These are phyloP conservation scores for Ceuthmochares aereus DNA, from an alignment of 2,113 vertebrate genomes.

Conservation along the genomic window DNA sequence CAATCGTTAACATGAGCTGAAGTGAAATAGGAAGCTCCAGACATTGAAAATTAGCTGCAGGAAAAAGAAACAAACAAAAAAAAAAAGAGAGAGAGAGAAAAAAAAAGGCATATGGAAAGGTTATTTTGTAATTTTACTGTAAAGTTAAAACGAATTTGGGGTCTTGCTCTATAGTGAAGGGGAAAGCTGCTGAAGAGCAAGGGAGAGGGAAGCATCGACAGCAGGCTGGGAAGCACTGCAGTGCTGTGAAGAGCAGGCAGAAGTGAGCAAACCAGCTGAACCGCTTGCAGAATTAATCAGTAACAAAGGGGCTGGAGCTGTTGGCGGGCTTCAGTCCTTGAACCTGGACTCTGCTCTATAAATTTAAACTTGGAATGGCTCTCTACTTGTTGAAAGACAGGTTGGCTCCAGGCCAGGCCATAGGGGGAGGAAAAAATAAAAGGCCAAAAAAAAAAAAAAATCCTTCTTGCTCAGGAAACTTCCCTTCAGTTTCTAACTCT, in stretches of 20 bases:
- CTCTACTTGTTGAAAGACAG: constrained; percentile 74
- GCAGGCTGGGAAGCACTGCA: constrained; percentile 10
- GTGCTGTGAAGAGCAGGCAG: neutral
- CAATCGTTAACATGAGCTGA: constrained; percentile 15
- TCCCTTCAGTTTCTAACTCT: constrained; percentile 64
- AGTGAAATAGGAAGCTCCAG: constrained; percentile 39
- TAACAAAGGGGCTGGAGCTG: constrained; percentile 74
- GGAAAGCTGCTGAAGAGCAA: constrained; percentile 2
- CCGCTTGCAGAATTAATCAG: constrained; percentile 75
- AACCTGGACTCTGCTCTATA: constrained; percentile 84
- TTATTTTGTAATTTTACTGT: neutral
- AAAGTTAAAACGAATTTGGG: constrained; percentile 32
- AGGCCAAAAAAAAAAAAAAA: neutral
- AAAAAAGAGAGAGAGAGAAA: fast-evolving
- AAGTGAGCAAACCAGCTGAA: constrained; percentile 71
- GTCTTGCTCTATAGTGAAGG: neutral
- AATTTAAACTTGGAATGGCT: constrained; percentile 78
- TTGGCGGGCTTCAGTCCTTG: constrained; percentile 80
- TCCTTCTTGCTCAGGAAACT: constrained; percentile 70
- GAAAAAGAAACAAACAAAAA: neutral
- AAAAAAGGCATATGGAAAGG: neutral
- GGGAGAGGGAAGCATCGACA: neutral
- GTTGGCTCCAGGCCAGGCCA: constrained; percentile 70
- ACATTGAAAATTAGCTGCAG: constrained; percentile 9
- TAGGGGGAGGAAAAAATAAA: neutral